Base-by-base conservation (phyloP, 2,888 invertebrate species). In the Sphaerophoria taeniata region DNA sequence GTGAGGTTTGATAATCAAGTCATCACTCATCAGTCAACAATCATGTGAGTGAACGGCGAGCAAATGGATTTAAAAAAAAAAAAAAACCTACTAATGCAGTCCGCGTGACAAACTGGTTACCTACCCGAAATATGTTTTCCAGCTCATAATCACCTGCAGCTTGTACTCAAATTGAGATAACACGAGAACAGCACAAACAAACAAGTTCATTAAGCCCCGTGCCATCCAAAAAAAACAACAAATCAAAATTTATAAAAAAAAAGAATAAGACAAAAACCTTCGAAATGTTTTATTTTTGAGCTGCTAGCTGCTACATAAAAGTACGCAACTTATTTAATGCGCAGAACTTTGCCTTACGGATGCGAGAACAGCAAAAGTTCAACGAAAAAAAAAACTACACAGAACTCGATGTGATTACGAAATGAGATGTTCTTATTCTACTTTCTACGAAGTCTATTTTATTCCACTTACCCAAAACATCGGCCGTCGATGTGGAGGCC, bases 391-490 rank as follows among this genome's bases (percentile, higher is more conserved):
- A 34, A 45, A 67, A 55, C 60, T 51, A 67, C 60, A 75, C 16
- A 65, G 31, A 61, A 51, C 55, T 47, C 24, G 56, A 49, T 14
- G 14, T 16, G 85, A 85, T 85, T 85, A 85, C 85, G 85, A 85
- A 85, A 85, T 65, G 11, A 31, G 14, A 47, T 47, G 2, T 39
- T 47, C 4, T 63, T 16, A 3, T 58, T 34, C 39, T 9, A 43
- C 3, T 39, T 43, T 55, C 24, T 4, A 63, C 9, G 14, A 36
- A 14, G 5, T 60, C 4, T 33, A 31, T 14, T 4, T 9, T 14
- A 31, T 45, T 61, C 67, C 33, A 92, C 94, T 93, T 93, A 98
- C 98, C 98, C 93, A 99, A 95, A 89, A 99, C 98, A 94, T 99
- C 98, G 85, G 97, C 96, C 89, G 93, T 93, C 89, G 92, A 92